Evolutionary conservation across 2,888 invertebrate species (phyloP).

Genomic region (Beris chalybata): DNA sequence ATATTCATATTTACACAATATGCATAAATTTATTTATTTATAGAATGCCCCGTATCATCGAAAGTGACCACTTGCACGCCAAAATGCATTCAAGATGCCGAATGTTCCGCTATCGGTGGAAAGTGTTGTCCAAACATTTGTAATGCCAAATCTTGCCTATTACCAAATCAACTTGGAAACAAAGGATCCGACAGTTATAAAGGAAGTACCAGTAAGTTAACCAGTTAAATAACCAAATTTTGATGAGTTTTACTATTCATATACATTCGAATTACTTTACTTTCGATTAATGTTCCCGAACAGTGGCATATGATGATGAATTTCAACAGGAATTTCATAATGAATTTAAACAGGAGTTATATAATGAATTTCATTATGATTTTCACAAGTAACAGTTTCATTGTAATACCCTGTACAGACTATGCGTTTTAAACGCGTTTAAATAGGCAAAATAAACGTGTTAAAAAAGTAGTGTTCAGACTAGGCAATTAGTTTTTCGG

Average conservation of each 20-base stretch:
- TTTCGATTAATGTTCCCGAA: too few species aligned
- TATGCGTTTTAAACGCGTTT: too few species aligned
- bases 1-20: constrained; percentile 1
- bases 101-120: constrained; percentile 66
- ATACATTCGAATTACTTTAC: too few species aligned
- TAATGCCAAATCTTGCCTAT: constrained; percentile 68
- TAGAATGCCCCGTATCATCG: constrained; percentile 65
- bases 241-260: constrained; percentile 23
- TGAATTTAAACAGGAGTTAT: too few species aligned
- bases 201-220: constrained; percentile 49
- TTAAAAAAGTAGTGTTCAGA: too few species aligned
- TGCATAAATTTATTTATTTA: neutral
- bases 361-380: too few species aligned
- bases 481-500: too few species aligned
- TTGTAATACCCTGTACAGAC: too few species aligned
- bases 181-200: constrained; percentile 49
- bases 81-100: constrained; percentile 67
- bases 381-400: too few species aligned
- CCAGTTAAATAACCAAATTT: constrained; percentile 3
- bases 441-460: too few species aligned
- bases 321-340: too few species aligned
- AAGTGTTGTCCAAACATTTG: constrained; percentile 73
- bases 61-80: constrained; percentile 70
- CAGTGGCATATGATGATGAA: too few species aligned
- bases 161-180: constrained; percentile 52